A percentile compares a stretch with the other conserved stretches of the same genome.
These are phyloP conservation scores for Ephydatia muelleri DNA, from an alignment of 37 sponge, comb jelly and placozoan species.

Conservation along the genomic window DNA sequence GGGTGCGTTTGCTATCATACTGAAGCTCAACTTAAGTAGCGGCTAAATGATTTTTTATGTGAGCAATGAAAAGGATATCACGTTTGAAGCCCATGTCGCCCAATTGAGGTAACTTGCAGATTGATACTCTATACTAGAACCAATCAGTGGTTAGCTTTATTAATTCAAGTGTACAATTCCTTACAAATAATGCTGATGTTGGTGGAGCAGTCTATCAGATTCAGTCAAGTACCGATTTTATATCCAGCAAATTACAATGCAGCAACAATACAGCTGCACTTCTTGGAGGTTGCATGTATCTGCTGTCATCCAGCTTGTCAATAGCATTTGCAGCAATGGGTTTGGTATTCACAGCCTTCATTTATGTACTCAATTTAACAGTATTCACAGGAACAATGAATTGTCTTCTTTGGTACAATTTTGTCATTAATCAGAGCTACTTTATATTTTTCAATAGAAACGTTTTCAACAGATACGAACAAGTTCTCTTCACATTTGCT, in stretches of 20 bases:
- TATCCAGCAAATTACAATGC: neutral
- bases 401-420: neutral
- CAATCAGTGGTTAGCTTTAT: neutral
- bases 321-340: neutral
- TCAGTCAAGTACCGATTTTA: neutral
- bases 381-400: neutral
- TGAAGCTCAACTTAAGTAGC: too few species aligned
- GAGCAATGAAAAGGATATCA: neutral
- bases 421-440: neutral
- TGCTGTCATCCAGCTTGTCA: neutral
- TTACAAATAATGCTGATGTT: neutral
- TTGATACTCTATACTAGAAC: neutral
- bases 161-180: neutral
- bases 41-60: too few species aligned
- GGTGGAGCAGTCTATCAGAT: neutral
- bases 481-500: neutral
- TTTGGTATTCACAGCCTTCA: neutral
- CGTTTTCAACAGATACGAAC: neutral
- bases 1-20: too few species aligned
- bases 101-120: neutral
- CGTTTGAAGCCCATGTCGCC: neutral
- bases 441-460: neutral
- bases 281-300: neutral
- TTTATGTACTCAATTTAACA: neutral
- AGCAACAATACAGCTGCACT: neutral